Percentiles rank a stretch among this genome's conserved stretches.
Conservation (phyloP, 2,113 vertebrate genomes). For the Hypanus sabinus region DNA sequence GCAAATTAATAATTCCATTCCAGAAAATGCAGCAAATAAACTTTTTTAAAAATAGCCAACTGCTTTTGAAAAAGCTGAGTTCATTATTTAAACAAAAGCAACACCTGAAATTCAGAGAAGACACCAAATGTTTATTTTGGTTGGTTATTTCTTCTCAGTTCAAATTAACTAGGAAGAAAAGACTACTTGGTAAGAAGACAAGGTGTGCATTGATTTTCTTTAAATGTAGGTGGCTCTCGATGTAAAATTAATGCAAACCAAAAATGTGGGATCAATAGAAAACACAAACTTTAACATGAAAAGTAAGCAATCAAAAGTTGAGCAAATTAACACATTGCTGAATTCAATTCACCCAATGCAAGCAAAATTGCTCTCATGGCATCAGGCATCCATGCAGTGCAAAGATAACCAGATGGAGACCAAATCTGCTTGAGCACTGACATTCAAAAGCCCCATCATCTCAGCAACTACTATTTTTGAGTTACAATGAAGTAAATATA, state of each 20-base stretch:
- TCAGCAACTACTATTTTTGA: not conserved
- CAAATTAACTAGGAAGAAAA: too few relatives aligned
- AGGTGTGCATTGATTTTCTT: not conserved
- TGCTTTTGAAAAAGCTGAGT: not conserved
- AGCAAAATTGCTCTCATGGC: not conserved
- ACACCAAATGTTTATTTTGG: not conserved
- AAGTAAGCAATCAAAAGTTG: not conserved
- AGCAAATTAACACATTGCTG: not conserved
- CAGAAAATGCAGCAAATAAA: not conserved
- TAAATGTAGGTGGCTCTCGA: not conserved
- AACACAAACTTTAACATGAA: not conserved
- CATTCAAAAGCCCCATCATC: too few relatives aligned
- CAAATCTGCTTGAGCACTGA: not conserved
- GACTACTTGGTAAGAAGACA: too few relatives aligned
- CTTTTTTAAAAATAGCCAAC: not conserved
- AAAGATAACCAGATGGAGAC: not conserved
- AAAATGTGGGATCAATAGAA: not conserved
- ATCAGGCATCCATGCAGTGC: not conserved
- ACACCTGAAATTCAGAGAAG: not conserved
- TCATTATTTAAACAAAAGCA: not conserved
- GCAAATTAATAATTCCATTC: not conserved
- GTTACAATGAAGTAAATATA: not conserved
- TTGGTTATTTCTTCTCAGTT: not conserved
- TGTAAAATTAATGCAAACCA: not conserved
- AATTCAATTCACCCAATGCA: not conserved